Conservation (phyloP, 2,888 invertebrate genomes). For the Trachelus stipa region DNA sequence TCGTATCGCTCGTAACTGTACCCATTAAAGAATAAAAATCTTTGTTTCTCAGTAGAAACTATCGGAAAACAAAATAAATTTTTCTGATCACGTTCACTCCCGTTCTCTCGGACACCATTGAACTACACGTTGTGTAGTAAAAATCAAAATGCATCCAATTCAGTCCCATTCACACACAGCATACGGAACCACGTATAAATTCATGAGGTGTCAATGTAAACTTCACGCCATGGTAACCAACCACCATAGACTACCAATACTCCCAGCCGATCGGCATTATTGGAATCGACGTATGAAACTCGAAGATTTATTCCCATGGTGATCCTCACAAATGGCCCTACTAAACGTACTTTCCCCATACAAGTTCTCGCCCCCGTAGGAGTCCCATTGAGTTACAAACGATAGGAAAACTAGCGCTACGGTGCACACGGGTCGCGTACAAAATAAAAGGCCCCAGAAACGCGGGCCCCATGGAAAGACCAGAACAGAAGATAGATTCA, state of each 20-base stretch:
- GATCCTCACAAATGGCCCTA: conserved; percentile 14
- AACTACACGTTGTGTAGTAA: not conserved
- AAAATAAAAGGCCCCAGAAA: not conserved
- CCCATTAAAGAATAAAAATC: too few relatives aligned
- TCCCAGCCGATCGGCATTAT: conserved; percentile 13
- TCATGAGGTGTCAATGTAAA: not conserved
- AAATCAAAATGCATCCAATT: not conserved
- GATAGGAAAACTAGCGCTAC: not conserved
- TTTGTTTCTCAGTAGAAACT: too few relatives aligned
- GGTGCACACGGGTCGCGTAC: not conserved
- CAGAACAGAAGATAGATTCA: not conserved
- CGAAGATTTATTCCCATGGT: not conserved
- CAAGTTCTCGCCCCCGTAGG: conserved; percentile 12
- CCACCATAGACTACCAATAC: conserved; percentile 6
- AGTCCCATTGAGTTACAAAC: not conserved
- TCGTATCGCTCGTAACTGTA: not conserved
- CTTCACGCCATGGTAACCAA: not conserved
- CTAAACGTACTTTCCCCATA: conserved; percentile 5
- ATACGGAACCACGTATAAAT: not conserved
- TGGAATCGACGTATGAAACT: conserved; percentile 5
- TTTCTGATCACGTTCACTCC: too few relatives aligned
- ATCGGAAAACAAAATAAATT: too few relatives aligned
- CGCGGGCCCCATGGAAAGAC: not conserved
- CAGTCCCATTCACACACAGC: not conserved
- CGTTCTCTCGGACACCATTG: too few relatives aligned